These are phyloP conservation scores for Siniperca knerii DNA, from an alignment of 2,113 vertebrate species.

Conservation along the genomic window DNA sequence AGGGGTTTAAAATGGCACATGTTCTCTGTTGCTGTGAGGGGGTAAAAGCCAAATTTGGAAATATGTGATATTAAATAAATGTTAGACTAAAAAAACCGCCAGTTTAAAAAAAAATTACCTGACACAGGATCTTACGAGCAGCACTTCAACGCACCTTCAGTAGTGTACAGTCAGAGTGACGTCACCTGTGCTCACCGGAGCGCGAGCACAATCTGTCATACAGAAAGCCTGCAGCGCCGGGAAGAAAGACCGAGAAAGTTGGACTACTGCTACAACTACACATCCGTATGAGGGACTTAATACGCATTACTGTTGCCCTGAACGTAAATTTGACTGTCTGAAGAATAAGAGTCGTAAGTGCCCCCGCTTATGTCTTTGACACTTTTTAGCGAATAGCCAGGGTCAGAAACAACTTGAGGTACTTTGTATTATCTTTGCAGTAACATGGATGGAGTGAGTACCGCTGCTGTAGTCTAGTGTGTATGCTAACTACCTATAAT, in stretches of 20 bases:
- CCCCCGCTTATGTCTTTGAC: not conserved
- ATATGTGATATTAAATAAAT: not conserved
- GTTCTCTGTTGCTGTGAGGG: not conserved
- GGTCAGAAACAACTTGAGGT: constrained; percentile 1
- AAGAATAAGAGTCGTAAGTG: constrained; percentile 56
- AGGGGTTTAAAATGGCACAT: not conserved
- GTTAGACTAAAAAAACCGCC: not conserved
- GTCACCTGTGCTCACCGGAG: constrained; percentile 73
- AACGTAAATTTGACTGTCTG: constrained; percentile 15
- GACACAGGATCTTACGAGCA: constrained; percentile 47
- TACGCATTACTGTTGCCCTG: not conserved
- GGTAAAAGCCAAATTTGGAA: not conserved
- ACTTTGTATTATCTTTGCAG: not conserved
- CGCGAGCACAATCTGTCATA: constrained; percentile 47
- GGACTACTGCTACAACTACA: constrained; percentile 6
- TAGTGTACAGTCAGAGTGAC: constrained; percentile 55
- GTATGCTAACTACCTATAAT: not conserved
- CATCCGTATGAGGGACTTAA: constrained; percentile 53
- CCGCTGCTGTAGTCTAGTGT: not conserved
- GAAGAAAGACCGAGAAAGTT: not conserved
- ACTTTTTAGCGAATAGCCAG: not conserved
- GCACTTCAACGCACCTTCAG: constrained; percentile 64
- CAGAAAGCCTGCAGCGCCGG: constrained; percentile 6
- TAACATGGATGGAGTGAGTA: too few relatives aligned
- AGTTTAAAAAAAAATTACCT: not conserved